Base-by-base conservation (phyloP, 2,888 invertebrate genomes). In the Acleris cristana region DNA sequence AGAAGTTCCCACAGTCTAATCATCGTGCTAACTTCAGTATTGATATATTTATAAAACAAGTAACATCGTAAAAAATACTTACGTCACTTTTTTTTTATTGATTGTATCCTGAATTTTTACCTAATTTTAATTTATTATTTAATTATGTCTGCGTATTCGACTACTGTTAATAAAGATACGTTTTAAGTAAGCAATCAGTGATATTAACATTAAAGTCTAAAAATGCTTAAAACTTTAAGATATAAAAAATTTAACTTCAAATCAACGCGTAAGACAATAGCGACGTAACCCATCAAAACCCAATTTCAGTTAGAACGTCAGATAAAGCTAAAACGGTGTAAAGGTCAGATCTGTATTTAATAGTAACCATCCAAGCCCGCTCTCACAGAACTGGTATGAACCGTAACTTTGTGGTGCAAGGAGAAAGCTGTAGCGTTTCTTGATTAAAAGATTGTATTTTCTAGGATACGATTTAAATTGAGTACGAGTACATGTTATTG, bases 311-410 rank as follows among this genome's bases (percentile, higher is more conserved):
- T 54, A 48, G 61, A 61, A 66, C 55, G 40, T 26, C 51, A 26
- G 59, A 49, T 65, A 59, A 59, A 59, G 14, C 56, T 57, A 64
- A 65, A 57, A 59, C 61, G 55, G 64, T 59, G 58, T 58, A 72
- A 70, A 74, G 75, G 74, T 75, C 75, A 69, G 67, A 74, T 76
- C 71, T 71, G 71, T 71, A 74, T 74, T 74, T 76, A 74, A 76
- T 73, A 71, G 73, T 58, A 62, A 63, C 70, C 62, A 71, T 70
- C 70, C 71, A 18, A 62, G 64, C 60, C 56, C 71, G 72, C 75
- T 77, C 77, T 73, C 77, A 77, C 75, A 76, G 73, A 76, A 76
- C 77, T 72, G 75, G 76, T 75, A 76, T 70, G 68, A 72, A 73
- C 69, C 66, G 70, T 73, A 74, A 71, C 71, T 52, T 54, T 48